phyloP scores from a whole-genome alignment of 30 jellyfish, hydroid and myxozoan genomes.

The Cassiopea andromeda region DNA sequence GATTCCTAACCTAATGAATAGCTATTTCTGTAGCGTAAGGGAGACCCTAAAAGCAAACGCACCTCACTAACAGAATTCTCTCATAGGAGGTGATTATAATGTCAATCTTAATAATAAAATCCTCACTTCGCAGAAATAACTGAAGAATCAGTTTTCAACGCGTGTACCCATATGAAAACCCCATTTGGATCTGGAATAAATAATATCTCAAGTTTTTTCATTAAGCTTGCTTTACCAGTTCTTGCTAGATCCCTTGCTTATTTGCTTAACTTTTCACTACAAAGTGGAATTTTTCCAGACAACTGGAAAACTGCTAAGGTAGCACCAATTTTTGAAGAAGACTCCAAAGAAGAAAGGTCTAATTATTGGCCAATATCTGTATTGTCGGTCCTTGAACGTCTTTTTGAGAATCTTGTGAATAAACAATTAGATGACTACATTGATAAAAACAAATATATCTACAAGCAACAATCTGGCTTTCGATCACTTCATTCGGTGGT shows the following conservation, averaged over 20 bases:
- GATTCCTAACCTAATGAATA: too few species aligned
- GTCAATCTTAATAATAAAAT: background rate
- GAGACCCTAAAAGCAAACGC: too few species aligned
- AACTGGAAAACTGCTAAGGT: background rate
- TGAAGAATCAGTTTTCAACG: background rate
- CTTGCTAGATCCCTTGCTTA: background rate
- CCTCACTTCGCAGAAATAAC: background rate
- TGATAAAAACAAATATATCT: background rate
- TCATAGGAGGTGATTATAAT: background rate
- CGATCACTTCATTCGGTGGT: background rate
- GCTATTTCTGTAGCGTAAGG: too few species aligned
- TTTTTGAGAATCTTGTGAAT: background rate
- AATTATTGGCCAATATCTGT: background rate
- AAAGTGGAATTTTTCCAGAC: background rate
- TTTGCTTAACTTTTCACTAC: background rate
- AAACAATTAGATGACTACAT: background rate
- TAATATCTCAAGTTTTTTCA: background rate
- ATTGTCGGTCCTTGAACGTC: background rate
- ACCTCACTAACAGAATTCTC: too few species aligned
- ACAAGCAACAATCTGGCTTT: background rate
- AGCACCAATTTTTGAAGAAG: background rate
- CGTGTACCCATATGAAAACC: background rate
- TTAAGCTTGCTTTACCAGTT: background rate
- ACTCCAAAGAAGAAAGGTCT: background rate
- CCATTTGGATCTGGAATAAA: background rate